phyloP scores from a whole-genome alignment of 1,140 invertebrate genomes.

The Rhopalosiphum padi region DNA sequence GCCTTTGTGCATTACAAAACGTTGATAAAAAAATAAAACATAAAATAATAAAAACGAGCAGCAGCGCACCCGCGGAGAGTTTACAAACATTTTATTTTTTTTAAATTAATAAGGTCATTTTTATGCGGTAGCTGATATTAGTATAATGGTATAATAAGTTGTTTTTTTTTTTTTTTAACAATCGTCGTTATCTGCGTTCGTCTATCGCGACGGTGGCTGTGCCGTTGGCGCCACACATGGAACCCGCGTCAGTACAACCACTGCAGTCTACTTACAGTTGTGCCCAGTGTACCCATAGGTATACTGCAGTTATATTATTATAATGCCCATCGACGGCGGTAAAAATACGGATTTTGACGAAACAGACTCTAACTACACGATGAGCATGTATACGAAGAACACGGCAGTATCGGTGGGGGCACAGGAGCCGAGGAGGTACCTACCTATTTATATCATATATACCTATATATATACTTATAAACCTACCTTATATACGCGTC shows the following conservation, averaged over 20 bases:
- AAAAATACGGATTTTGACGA: conserved; percentile 25
- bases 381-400: not conserved
- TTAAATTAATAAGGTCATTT: conserved; percentile 25
- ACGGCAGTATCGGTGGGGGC: not conserved
- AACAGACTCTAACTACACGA: not conserved
- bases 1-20: not conserved
- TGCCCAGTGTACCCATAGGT: not conserved
- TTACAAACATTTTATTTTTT: conserved; percentile 8
- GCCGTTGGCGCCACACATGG: not conserved
- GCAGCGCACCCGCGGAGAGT: not conserved
- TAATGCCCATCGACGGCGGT: not conserved
- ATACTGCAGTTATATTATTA: not conserved
- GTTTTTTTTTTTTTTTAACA: not conserved
- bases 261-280: not conserved
- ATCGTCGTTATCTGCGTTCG: conserved; percentile 18
- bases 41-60: not conserved
- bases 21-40: not conserved
- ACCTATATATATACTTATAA: too few relatives aligned
- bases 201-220: conserved; percentile 8
- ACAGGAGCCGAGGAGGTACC: not conserved
- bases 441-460: not conserved
- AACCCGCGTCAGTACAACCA: not conserved
- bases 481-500: not conserved
- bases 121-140: not conserved
- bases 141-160: not conserved